Percentiles rank a stretch among this genome's conserved stretches.
Evolutionary conservation across 2,888 invertebrate genomes (phyloP).

Genomic region (Notocelia uddmanniana): DNA sequence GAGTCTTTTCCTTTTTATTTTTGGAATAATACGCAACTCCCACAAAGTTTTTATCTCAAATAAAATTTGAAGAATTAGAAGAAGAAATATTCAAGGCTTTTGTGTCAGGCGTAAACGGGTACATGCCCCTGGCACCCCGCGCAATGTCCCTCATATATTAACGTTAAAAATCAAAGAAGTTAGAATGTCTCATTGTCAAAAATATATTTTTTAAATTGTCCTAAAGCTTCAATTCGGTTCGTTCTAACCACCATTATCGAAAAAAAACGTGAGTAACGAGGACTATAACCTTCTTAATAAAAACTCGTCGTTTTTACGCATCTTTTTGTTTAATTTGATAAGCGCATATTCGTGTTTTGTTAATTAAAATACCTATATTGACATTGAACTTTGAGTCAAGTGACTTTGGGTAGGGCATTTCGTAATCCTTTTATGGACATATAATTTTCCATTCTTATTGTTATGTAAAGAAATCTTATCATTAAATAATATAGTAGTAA

Average conservation of each 20-base stretch:
- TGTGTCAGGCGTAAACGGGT: too few relatives aligned
- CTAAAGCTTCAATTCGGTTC: not conserved
- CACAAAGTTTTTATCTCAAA: too few relatives aligned
- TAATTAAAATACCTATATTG: constrained; percentile 12
- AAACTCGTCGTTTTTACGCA: constrained; percentile 36
- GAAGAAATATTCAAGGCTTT: too few relatives aligned
- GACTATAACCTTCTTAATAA: not conserved
- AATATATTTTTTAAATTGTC: too few relatives aligned
- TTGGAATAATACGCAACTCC: too few relatives aligned
- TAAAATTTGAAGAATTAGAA: too few relatives aligned
- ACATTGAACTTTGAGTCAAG: constrained; percentile 9
- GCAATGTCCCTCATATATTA: too few relatives aligned
- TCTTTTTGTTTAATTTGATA: constrained; percentile 15
- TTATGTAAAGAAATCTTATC: not conserved
- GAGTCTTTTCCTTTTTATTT: too few relatives aligned
- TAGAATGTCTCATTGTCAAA: too few relatives aligned
- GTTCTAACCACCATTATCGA: not conserved
- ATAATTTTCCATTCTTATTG: not conserved
- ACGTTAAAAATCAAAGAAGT: too few relatives aligned
- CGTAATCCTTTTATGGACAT: not conserved
- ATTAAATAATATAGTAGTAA: too few relatives aligned
- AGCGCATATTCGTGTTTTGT: not conserved
- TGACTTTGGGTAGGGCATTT: not conserved
- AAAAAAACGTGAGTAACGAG: not conserved
- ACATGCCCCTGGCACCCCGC: too few relatives aligned